Evolutionary conservation across 1,140 invertebrate species (phyloP).

Genomic region (Pristionchus pacificus): DNA sequence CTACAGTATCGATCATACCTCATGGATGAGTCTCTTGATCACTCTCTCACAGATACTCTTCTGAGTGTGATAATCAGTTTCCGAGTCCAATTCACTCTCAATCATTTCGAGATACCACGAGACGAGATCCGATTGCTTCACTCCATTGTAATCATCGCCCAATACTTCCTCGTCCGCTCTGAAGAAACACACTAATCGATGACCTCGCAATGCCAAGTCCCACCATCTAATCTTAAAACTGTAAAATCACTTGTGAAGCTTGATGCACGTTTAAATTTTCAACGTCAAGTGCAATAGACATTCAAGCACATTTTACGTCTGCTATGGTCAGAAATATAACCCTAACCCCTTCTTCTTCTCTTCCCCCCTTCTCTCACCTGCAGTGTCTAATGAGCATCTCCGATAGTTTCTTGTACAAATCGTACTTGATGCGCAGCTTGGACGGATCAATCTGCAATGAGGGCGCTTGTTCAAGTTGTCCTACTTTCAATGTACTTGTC

Average conservation of each 20-base stretch:
- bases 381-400: slow-evolving; percentile 79
- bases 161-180: not conserved
- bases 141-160: not conserved
- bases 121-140: not conserved
- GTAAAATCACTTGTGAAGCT: too few relatives aligned
- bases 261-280: too few relatives aligned
- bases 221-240: too few relatives aligned
- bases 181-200: too few relatives aligned
- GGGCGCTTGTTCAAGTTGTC: too few relatives aligned
- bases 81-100: slow-evolving; percentile 79
- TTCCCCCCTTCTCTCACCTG: not conserved
- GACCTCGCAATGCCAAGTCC: too few relatives aligned
- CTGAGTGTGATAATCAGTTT: slow-evolving; percentile 81
- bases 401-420: slow-evolving; percentile 86
- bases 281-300: too few relatives aligned
- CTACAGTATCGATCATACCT: slow-evolving; percentile 67
- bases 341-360: too few relatives aligned
- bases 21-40: slow-evolving; percentile 81
- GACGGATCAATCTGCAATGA: slow-evolving; percentile 37
- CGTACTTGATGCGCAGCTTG: slow-evolving; percentile 83
- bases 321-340: too few relatives aligned
- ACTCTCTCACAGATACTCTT: slow-evolving; percentile 91
- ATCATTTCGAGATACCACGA: slow-evolving; percentile 78
- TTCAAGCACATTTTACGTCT: too few relatives aligned
- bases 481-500: too few relatives aligned